Evolutionary conservation across 2,113 vertebrate species (phyloP).

Genomic region (Cyanoliseus patagonus): DNA sequence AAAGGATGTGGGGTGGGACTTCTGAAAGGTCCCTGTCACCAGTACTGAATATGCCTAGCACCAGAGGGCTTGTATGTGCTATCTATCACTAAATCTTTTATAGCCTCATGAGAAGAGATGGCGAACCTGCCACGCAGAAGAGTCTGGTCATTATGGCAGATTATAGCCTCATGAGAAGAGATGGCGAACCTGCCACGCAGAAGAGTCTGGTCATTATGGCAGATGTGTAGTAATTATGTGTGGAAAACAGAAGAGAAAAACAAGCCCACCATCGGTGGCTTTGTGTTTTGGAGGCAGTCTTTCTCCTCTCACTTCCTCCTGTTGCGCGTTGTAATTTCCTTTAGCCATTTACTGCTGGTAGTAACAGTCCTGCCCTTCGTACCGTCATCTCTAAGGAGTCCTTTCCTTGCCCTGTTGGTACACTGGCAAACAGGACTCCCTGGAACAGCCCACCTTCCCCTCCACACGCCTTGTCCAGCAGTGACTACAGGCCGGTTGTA

Average conservation of each 20-base stretch:
- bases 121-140: neutral
- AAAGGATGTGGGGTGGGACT: neutral
- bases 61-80: neutral
- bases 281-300: neutral
- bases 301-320: neutral
- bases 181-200: neutral
- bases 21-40: neutral
- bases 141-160: neutral
- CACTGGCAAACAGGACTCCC: neutral
- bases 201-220: neutral
- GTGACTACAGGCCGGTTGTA: fast-evolving
- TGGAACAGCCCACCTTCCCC: neutral
- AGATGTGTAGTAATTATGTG: neutral
- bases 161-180: neutral
- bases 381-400: neutral
- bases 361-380: neutral
- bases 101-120: neutral
- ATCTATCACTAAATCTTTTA: neutral
- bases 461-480: neutral
- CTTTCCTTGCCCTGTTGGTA: neutral
- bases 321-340: neutral
- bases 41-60: neutral
- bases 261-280: neutral
- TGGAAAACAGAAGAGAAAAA: neutral
- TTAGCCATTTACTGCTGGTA: neutral